These are phyloP conservation scores for Notocelia uddmanniana DNA, from an alignment of 2,888 invertebrate species.

Conservation along the genomic window DNA sequence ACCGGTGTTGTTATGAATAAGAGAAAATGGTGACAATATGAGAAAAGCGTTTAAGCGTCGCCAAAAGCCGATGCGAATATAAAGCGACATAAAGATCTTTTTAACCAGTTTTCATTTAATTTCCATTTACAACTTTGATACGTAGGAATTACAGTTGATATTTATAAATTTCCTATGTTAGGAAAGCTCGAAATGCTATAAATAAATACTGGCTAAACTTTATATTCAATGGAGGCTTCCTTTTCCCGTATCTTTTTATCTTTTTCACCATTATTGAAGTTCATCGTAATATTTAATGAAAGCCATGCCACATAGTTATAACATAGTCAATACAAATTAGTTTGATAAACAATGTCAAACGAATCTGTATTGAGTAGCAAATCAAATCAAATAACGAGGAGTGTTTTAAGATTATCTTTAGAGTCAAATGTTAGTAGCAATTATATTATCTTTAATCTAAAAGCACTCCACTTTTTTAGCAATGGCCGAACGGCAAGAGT, in stretches of 20 bases:
- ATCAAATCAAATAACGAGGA: constrained; percentile 39
- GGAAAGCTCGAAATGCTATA: not conserved
- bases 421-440: not conserved
- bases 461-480: constrained; percentile 26
- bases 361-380: constrained; percentile 43
- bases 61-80: constrained; percentile 66
- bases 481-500: constrained; percentile 20
- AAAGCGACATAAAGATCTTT: constrained; percentile 55
- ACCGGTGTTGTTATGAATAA: constrained; percentile 51
- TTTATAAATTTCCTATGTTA: not conserved
- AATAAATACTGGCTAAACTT: constrained; percentile 34
- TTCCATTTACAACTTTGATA: not conserved
- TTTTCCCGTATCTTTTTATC: not conserved
- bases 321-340: constrained; percentile 33
- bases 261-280: constrained; percentile 12
- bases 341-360: constrained; percentile 23
- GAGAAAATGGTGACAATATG: constrained; percentile 65
- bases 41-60: constrained; percentile 80
- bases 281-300: constrained; percentile 52
- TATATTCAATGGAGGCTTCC: constrained; percentile 36
- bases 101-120: constrained; percentile 27
- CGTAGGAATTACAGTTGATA: not conserved
- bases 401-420: constrained; percentile 6
- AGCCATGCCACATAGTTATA: constrained; percentile 60
- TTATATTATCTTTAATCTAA: not conserved